Conservation (phyloP, 1,140 invertebrate genomes). For the Lepidostoma basale region DNA sequence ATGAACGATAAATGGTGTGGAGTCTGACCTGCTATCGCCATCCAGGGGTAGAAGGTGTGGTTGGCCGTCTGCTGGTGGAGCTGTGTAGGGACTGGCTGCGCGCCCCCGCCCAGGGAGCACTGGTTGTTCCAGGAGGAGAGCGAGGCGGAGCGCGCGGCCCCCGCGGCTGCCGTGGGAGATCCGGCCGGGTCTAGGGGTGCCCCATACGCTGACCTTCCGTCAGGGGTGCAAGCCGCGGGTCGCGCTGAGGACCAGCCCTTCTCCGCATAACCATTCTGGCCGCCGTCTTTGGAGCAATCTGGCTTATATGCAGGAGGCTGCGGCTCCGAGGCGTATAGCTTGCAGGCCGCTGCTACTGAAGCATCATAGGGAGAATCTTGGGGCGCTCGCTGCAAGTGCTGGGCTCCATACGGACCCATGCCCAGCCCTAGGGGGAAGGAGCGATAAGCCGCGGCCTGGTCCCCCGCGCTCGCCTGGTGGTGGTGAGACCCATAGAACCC, state of each 20-base stretch:
- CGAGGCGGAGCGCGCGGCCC: slow-evolving; percentile 63
- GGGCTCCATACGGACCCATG: slow-evolving; percentile 85
- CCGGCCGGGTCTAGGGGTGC: slow-evolving; percentile 78
- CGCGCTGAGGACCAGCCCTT: slow-evolving; percentile 71
- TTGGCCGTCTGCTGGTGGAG: slow-evolving; percentile 86
- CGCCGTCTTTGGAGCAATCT: slow-evolving; percentile 64
- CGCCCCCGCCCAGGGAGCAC: slow-evolving; percentile 77
- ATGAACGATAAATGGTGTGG: background rate
- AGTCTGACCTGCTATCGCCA: slow-evolving; percentile 95
- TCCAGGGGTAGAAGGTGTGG: slow-evolving; percentile 97
- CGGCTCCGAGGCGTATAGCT: slow-evolving; percentile 76
- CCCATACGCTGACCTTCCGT: slow-evolving; percentile 77
- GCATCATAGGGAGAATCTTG: slow-evolving; percentile 90
- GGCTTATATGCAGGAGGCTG: slow-evolving; percentile 68
- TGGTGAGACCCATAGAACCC: slow-evolving; percentile 91
- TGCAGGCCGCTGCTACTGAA: slow-evolving; percentile 83
- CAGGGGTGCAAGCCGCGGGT: slow-evolving; percentile 85
- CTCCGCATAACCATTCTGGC: slow-evolving; percentile 73
- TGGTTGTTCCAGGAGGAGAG: slow-evolving; percentile 78
- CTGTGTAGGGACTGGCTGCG: slow-evolving; percentile 79
- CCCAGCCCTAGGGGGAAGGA: slow-evolving; percentile 82
- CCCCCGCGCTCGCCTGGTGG: slow-evolving; percentile 72
- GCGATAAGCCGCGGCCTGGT: slow-evolving; percentile 75
- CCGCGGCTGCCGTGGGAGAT: slow-evolving; percentile 60
- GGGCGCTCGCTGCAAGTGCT: slow-evolving; percentile 79